phyloP scores from a whole-genome alignment of 2,888 invertebrate genomes.

The Nipponacmea schrenckii region DNA sequence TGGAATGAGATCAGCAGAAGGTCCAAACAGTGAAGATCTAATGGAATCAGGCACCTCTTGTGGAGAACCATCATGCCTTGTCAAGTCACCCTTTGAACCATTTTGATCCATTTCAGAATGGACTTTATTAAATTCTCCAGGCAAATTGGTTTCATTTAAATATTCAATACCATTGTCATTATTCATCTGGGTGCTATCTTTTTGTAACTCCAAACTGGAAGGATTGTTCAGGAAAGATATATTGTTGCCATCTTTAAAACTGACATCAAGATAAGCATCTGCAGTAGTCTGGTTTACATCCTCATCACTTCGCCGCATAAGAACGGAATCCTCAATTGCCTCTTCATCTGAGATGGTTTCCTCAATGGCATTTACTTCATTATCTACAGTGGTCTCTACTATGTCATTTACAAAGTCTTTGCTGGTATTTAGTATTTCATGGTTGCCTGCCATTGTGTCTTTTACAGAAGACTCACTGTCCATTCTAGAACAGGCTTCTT shows the following conservation, averaged over 20 bases:
- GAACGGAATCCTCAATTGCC: not conserved
- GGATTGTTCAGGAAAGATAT: no score
- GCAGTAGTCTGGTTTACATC: not conserved
- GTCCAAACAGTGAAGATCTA: no score
- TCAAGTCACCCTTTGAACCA: no score
- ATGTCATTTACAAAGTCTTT: not conserved
- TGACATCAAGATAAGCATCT: not conserved
- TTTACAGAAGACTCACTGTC: slow-evolving; percentile 28
- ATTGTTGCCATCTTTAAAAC: not conserved
- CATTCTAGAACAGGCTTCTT: slow-evolving; percentile 46
- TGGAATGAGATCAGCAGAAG: no score
- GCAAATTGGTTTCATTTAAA: not conserved
- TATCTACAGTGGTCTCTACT: not conserved
- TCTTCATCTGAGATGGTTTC: slow-evolving; percentile 26
- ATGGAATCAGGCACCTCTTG: no score
- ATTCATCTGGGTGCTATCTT: no score
- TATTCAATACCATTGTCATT: no score
- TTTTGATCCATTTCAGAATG: not conserved
- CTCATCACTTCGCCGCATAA: not conserved
- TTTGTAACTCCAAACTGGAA: no score
- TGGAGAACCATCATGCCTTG: no score
- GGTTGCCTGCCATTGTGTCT: not conserved
- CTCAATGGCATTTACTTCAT: slow-evolving; percentile 26
- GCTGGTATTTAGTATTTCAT: not conserved
- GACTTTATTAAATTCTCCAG: not conserved